Base-by-base conservation (phyloP, 64 coral and sea anemone species). In the Acropora yongei region DNA sequence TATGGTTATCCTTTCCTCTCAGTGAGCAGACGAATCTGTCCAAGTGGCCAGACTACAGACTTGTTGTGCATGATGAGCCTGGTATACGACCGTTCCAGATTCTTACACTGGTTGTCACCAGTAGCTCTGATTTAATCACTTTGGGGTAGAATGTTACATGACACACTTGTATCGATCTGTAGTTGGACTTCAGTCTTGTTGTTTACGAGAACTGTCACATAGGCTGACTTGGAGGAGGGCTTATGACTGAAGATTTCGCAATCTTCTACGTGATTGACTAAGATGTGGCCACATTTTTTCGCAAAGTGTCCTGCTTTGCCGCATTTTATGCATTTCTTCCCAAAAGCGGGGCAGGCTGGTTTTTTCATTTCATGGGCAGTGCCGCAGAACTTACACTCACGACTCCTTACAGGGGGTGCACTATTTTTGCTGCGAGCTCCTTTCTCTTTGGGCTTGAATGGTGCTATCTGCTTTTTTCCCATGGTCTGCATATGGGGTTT, bases 201-300 rank as follows among this genome's bases (percentile, higher is more conserved):
- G 86, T 77, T 88, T 58, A 88, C 72, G 72, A 47, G 73, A 49
- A 58, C 72, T 88, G 73, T 88, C 86, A 88, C 86, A 57, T 88
- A 77, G 43, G 47, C 86, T 88, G 86, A 88, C 63, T 30, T 42
- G 68, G 47, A 88, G 47, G 86, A 77, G 72, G 86, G 72, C 72
- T 88, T 88, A 44, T 88, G 86, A 88, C 86, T 88, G 86, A 76
- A 88, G 73, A 88, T 60, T 88, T 88, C 86, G 63, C 86, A 88
- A 74, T 50, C 86, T 88, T 76, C 69, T 88, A 88, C 86, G 58
- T 88, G 86, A 77, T 88, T 88, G 71, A 88, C 86, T 30, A 73
- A 77, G 49, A 46, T n/a, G 71, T 48, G 77, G 86, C 39, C 86
- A 88, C 86, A 76, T 10, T 88, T 88, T 76, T 88, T 88, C 57